A percentile compares a stretch with the other conserved stretches of the same genome.
Conservation (phyloP, 2,888 invertebrate genomes). For the Mythimna lalbum region DNA sequence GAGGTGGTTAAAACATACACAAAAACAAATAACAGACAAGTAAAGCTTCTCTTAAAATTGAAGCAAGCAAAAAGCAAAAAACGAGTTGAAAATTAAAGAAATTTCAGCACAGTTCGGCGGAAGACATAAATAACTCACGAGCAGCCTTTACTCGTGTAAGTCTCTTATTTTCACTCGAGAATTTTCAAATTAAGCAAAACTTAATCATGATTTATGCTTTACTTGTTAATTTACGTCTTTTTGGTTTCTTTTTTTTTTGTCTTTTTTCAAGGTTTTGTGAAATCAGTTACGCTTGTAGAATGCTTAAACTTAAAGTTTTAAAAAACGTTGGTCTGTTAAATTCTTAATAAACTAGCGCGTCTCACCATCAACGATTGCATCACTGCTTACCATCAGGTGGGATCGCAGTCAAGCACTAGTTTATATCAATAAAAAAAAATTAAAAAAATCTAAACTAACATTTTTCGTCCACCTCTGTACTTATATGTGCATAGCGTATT, state of each 20-base stretch:
- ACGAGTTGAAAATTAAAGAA: conserved; percentile 28
- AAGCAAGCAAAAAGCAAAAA: neutral
- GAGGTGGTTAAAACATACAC: neutral
- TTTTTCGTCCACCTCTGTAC: too few relatives aligned
- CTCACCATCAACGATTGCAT: too few relatives aligned
- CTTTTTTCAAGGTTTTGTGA: neutral
- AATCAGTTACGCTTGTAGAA: neutral
- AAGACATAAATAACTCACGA: conserved; percentile 49
- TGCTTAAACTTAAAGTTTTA: neutral
- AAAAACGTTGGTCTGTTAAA: neutral
- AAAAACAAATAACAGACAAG: neutral
- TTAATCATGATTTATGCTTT: conserved; percentile 49
- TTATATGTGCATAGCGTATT: too few relatives aligned
- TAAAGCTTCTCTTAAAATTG: neutral
- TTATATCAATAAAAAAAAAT: too few relatives aligned
- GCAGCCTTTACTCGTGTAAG: neutral
- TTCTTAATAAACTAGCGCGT: too few relatives aligned
- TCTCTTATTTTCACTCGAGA: conserved; percentile 33
- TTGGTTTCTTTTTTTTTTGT: neutral
- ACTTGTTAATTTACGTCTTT: conserved; percentile 26
- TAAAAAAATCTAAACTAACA: too few relatives aligned
- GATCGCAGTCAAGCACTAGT: too few relatives aligned
- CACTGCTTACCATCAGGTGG: too few relatives aligned
- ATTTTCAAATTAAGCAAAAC: conserved; percentile 44
- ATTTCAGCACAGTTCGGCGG: neutral